Evolutionary conservation across 2,888 invertebrate species (phyloP).

Genomic region (Proisotoma minuta): DNA sequence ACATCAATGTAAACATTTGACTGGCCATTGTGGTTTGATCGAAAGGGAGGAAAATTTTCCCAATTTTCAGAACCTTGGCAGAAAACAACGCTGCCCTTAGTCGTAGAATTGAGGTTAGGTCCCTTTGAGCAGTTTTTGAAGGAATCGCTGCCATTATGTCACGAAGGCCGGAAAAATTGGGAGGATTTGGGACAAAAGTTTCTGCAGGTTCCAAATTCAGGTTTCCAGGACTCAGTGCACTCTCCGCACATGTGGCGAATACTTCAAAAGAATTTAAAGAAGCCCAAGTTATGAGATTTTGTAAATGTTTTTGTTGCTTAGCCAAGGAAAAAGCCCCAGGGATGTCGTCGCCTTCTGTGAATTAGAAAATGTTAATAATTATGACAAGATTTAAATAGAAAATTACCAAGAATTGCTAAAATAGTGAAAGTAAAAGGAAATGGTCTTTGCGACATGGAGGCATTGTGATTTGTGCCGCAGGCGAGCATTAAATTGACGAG

Average conservation of each 20-base stretch:
- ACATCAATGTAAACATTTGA: conserved; percentile 46
- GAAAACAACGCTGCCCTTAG: conserved; percentile 22
- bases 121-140: conserved; percentile 19
- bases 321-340: neutral
- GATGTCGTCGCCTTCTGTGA: neutral
- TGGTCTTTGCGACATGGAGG: too few relatives aligned
- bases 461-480: too few relatives aligned
- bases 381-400: neutral
- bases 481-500: too few relatives aligned
- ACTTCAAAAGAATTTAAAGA: too few relatives aligned
- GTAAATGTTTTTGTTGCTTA: too few relatives aligned
- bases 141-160: neutral
- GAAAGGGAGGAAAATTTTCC: conserved; percentile 37
- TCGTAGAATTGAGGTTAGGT: conserved; percentile 18
- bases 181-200: too few relatives aligned
- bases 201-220: too few relatives aligned
- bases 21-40: conserved; percentile 41
- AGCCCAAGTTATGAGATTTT: too few relatives aligned
- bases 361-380: neutral
- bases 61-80: conserved; percentile 22
- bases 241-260: too few relatives aligned
- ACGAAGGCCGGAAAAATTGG: too few relatives aligned
- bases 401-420: conserved; percentile 28
- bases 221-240: too few relatives aligned
- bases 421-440: conserved; percentile 31